phyloP scores from a whole-genome alignment of 2,797 vertebrate genomes.

The Ambastaia sidthimunki region DNA sequence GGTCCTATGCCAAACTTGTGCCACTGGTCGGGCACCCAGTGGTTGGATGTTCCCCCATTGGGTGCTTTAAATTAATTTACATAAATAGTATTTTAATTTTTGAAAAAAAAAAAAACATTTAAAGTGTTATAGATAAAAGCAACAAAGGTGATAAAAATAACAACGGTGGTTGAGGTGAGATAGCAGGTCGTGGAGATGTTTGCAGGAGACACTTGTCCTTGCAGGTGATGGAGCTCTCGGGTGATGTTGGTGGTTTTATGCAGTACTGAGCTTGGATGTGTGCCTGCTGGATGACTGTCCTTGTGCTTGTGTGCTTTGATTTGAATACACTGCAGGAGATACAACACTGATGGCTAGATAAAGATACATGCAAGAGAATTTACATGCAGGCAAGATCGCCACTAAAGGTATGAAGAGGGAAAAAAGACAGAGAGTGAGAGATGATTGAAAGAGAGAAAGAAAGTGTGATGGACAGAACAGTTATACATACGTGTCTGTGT shows the following conservation, averaged over 20 bases:
- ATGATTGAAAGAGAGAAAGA: too few relatives aligned
- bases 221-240: background rate
- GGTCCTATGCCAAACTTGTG: too few relatives aligned
- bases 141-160: background rate
- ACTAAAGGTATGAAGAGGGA: background rate
- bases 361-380: background rate
- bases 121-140: background rate
- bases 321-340: slow-evolving; percentile 25
- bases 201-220: slow-evolving; percentile 16
- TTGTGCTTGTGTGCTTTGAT: slow-evolving; percentile 12
- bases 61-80: too few relatives aligned
- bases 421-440: background rate
- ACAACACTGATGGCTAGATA: background rate
- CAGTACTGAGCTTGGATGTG: background rate
- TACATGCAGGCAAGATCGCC: background rate
- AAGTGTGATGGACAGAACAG: too few relatives aligned
- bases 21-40: too few relatives aligned
- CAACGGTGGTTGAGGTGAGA: background rate
- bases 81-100: background rate
- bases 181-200: background rate
- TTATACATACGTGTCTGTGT: background rate
- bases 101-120: background rate
- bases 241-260: slow-evolving; percentile 1
- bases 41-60: too few relatives aligned
- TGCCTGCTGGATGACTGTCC: slow-evolving; percentile 16